Base-by-base conservation (phyloP, 2,113 vertebrate species). In the Microtus richardsoni region DNA sequence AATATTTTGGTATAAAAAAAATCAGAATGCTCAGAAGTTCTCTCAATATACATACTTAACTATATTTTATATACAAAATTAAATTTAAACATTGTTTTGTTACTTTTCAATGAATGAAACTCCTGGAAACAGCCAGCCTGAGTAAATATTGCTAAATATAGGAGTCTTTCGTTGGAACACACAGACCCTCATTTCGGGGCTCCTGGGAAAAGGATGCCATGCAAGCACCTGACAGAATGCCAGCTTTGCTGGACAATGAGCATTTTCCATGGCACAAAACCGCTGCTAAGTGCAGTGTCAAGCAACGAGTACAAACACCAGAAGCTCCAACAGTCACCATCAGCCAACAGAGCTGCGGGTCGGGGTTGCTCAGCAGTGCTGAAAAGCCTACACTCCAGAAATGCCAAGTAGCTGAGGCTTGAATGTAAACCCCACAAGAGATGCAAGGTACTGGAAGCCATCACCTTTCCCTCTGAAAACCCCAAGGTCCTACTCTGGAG, bases 1-100 rank as follows among this genome's bases (percentile, higher is more conserved):
- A 39, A 54, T 19, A 12, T 91, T 88, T 94, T 54, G 47, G 19
- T 64, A 41, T 75, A 14, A 68, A 85, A 86, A 89, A 86, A 19
- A 54, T 88, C 36, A 91, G 49, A n/a, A 83, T 73, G 8, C n/a
- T 74, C 8, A 79, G 88, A 94, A 84, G 30, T 41, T 52, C 17
- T 70, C 64, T 87, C 36, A 39, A 52, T 24, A 41, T n/a, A 78
- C 58, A 41, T 28, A 73, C 58, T 54, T 87, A 39, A 74, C 1
- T 49, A 82, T 36, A 91, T 85, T 94, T 89, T 91, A 47, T 70
- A 94, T 52, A 62, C 12, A 10, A 54, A 85, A 62, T 84, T 91
- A 24, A 66, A 64, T 71, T 64, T 64, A 17, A 58, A 86, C 33
- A 21, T 93, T 71, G 92, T 82, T 77, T 60, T 68, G 44, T 68